phyloP scores from a whole-genome alignment of 2,113 vertebrate species.

The Sorex araneus region DNA sequence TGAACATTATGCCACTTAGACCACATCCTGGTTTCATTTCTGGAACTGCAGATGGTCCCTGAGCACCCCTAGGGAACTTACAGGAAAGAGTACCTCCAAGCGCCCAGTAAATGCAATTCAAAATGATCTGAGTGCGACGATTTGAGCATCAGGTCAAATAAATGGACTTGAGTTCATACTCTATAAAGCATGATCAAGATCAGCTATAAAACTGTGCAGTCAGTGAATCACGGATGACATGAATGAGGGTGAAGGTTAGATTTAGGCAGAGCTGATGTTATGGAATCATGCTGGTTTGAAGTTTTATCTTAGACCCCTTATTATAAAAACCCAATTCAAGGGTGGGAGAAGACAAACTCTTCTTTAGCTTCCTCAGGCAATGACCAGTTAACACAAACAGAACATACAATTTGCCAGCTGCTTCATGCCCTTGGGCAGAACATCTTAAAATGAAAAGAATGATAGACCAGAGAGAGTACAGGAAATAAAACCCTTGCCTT shows the following conservation, averaged over 20 bases:
- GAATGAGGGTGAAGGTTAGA: neutral
- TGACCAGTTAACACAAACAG: neutral
- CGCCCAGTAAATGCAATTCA: neutral
- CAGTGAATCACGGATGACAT: neutral
- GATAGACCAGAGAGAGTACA: too few species aligned
- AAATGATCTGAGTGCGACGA: neutral
- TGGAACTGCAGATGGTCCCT: neutral
- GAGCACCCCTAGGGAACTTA: too few species aligned
- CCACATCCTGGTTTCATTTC: too few species aligned
- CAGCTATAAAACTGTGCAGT: neutral
- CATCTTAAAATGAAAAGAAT: too few species aligned
- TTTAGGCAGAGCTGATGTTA: neutral
- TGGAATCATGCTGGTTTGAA: neutral
- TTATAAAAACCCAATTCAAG: neutral
- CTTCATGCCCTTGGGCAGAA: neutral
- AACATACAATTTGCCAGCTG: neutral
- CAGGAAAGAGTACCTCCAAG: neutral
- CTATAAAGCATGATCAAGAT: neutral
- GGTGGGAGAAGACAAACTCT: neutral
- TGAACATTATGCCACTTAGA: neutral
- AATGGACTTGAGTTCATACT: neutral
- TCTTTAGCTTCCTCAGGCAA: neutral
- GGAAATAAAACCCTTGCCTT: too few species aligned
- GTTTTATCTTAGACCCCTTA: neutral
- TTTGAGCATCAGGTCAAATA: neutral